Percentiles rank a stretch among this genome's conserved stretches.
These are phyloP conservation scores for Kryphioiulus occultus DNA, from an alignment of 2,888 invertebrate species.

Conservation along the genomic window DNA sequence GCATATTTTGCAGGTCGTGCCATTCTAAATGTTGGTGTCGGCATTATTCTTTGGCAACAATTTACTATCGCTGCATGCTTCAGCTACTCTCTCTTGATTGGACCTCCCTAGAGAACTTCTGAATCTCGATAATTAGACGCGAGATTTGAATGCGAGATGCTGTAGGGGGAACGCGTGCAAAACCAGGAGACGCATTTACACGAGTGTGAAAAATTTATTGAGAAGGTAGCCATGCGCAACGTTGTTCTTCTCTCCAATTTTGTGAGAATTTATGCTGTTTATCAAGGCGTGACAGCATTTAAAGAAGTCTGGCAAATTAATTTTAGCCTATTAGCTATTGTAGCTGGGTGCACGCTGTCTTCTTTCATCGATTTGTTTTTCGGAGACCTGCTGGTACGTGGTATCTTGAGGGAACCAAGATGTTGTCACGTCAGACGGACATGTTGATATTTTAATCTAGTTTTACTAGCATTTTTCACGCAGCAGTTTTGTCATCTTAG, in stretches of 20 bases:
- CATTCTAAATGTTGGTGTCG: neutral
- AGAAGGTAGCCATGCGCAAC: neutral
- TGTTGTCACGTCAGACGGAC: neutral
- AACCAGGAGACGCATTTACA: conserved; percentile 35
- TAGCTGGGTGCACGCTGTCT: neutral
- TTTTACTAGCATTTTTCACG: neutral
- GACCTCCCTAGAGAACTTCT: conserved; percentile 3
- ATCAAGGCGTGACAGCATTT: conserved; percentile 33
- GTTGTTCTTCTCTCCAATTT: conserved; percentile 40
- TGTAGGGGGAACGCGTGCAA: neutral
- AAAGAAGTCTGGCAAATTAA: conserved; percentile 39
- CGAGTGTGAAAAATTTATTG: conserved; percentile 36
- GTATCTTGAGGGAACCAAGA: neutral
- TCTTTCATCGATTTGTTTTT: neutral
- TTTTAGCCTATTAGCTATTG: conserved; percentile 4
- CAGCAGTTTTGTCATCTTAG: neutral
- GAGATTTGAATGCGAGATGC: conserved; percentile 21
- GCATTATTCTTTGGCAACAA: neutral
- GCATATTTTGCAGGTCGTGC: neutral
- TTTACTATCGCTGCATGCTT: neutral
- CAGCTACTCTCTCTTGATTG: conserved; percentile 20
- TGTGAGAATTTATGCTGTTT: conserved; percentile 12
- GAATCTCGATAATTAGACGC: conserved; percentile 31
- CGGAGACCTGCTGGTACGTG: neutral
- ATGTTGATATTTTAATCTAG: neutral